Percentiles rank a stretch among this genome's conserved stretches.
phyloP scores from a whole-genome alignment of 1,140 invertebrate genomes.

The Frieseomelitta varia region DNA sequence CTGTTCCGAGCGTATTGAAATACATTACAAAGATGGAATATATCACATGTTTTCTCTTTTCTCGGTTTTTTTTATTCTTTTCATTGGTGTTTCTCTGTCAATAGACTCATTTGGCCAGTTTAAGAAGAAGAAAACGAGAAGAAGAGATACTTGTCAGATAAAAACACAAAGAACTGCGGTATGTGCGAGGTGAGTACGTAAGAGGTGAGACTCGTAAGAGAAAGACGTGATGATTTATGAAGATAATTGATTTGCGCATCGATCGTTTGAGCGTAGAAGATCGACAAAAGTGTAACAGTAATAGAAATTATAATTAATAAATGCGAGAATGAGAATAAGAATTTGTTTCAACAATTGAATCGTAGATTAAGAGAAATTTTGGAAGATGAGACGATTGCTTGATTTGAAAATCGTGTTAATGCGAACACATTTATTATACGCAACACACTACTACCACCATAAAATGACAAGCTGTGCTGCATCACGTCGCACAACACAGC shows the following conservation, averaged over 20 bases:
- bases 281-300: background rate
- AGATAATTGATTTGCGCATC: background rate
- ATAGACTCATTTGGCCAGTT: too few species aligned
- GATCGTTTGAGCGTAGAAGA: background rate
- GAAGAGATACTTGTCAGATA: too few species aligned
- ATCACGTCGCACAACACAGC: conserved; percentile 17
- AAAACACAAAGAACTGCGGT: too few species aligned
- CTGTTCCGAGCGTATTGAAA: background rate
- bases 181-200: too few species aligned
- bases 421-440: background rate
- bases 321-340: background rate
- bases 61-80: too few species aligned
- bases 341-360: background rate
- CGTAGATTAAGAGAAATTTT: background rate
- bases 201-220: background rate
- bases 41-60: background rate
- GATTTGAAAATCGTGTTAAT: background rate
- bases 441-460: background rate
- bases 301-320: background rate
- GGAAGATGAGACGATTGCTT: background rate
- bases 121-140: too few species aligned
- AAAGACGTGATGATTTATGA: background rate
- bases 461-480: conserved; percentile 17
- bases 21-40: too few species aligned
- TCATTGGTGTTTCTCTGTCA: too few species aligned